Evolutionary conservation across 2,113 vertebrate genomes (phyloP).

Genomic region (Cavia aperea): DNA sequence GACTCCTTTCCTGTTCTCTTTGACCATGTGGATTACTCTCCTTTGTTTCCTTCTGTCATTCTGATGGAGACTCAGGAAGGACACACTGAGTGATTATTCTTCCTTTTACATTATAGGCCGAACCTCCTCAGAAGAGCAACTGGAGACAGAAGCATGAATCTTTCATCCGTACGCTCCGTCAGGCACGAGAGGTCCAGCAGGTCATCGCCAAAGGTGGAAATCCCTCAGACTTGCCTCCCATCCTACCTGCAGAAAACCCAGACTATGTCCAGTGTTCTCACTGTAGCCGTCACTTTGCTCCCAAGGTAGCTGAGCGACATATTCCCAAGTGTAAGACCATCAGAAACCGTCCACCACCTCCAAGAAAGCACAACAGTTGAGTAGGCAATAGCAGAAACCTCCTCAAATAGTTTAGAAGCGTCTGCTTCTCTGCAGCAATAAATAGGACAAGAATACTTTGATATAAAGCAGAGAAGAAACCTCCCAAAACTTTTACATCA

Average conservation of each 20-base stretch:
- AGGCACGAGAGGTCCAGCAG: constrained; percentile 71
- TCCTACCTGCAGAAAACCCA: constrained; percentile 68
- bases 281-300: constrained; percentile 78
- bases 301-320: constrained; percentile 76
- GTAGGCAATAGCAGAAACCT: background rate
- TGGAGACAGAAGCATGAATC: constrained; percentile 77
- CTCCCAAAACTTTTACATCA: background rate
- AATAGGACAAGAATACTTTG: background rate
- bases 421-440: constrained; percentile 7
- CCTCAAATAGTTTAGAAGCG: background rate
- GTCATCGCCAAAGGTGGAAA: constrained; percentile 69
- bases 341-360: constrained; percentile 76
- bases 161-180: constrained; percentile 72
- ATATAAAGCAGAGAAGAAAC: constrained; percentile 15
- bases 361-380: constrained; percentile 55
- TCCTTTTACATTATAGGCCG: constrained; percentile 58
- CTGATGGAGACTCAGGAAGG: background rate
- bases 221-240: constrained; percentile 52
- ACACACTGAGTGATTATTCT: background rate
- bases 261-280: constrained; percentile 80
- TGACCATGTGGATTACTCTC: background rate
- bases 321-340: constrained; percentile 80
- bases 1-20: background rate
- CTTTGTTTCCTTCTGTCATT: background rate
- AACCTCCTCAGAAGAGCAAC: constrained; percentile 70